Conservation (phyloP, 2,797 vertebrate genomes). For the Tamandua tetradactyla region DNA sequence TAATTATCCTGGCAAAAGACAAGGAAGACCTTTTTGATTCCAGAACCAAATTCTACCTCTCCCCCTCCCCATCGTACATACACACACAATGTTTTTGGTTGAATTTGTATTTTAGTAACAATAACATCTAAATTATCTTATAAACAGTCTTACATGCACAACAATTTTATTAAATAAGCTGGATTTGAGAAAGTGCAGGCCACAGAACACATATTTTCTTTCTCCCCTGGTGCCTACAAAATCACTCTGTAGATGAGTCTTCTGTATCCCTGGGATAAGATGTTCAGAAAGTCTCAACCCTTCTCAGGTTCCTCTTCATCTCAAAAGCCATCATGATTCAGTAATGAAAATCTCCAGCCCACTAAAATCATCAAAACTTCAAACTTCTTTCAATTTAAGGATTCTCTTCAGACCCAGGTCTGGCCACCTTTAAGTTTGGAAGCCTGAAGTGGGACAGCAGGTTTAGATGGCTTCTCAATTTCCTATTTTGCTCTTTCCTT, state of each 20-base stretch:
- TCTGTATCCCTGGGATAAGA: slow-evolving; percentile 34
- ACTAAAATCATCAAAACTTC: not conserved
- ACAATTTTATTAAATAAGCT: slow-evolving; percentile 18
- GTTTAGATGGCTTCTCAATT: accelerated
- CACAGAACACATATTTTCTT: slow-evolving; percentile 20
- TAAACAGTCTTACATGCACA: not conserved
- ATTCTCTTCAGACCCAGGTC: not conserved
- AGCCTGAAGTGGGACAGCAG: not conserved
- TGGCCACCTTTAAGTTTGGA: not conserved
- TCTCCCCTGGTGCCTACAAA: not conserved
- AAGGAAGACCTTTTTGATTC: not conserved
- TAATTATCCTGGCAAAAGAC: not conserved
- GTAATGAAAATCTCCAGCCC: not conserved
- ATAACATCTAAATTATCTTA: not conserved
- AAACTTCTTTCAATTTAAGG: not conserved
- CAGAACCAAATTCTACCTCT: not conserved
- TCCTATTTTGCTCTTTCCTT: not conserved
- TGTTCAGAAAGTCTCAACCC: too few relatives aligned
- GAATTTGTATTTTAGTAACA: slow-evolving; percentile 2
- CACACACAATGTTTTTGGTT: not conserved
- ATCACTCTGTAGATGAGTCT: slow-evolving; percentile 23
- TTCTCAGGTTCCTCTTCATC: too few relatives aligned
- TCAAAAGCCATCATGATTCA: slow-evolving; percentile 28
- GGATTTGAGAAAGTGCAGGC: not conserved
- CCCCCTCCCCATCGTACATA: not conserved